Evolutionary conservation across 2,113 vertebrate species (phyloP).

Genomic region (Zosterops japonicus): DNA sequence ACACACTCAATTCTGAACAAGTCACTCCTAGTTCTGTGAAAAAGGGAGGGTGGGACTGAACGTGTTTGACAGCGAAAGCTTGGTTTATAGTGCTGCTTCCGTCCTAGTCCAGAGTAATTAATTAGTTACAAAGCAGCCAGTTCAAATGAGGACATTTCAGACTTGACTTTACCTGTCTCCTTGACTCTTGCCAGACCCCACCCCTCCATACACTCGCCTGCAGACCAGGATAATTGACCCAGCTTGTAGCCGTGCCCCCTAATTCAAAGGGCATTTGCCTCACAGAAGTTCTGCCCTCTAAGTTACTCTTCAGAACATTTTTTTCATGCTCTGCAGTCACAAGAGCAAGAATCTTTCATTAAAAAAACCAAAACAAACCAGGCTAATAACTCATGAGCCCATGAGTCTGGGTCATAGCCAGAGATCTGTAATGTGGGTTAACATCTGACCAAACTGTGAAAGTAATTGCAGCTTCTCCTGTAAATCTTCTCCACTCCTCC

Average conservation of each 20-base stretch:
- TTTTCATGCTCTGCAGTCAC: background rate
- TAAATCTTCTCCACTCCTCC: background rate
- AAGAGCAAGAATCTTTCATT: background rate
- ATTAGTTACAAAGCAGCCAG: background rate
- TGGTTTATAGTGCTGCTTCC: background rate
- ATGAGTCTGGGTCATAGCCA: slow-evolving; percentile 1
- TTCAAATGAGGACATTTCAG: slow-evolving; percentile 1
- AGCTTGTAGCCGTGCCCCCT: background rate
- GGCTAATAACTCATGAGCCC: background rate
- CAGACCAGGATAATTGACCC: background rate
- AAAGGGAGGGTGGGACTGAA: background rate
- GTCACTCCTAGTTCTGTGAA: background rate
- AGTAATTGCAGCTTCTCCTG: background rate
- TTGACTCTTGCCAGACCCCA: background rate
- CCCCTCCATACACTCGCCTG: background rate
- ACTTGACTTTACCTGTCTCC: background rate
- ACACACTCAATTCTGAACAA: background rate
- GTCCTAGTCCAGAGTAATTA: background rate
- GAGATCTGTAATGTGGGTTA: slow-evolving; percentile 1
- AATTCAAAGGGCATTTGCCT: background rate
- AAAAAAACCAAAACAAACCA: background rate
- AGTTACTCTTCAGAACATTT: background rate
- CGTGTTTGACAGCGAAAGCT: background rate
- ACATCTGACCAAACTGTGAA: slow-evolving; percentile 24
- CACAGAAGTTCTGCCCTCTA: background rate